Base-by-base conservation (phyloP, 2,888 invertebrate species). In the Abrostola triplasia region DNA sequence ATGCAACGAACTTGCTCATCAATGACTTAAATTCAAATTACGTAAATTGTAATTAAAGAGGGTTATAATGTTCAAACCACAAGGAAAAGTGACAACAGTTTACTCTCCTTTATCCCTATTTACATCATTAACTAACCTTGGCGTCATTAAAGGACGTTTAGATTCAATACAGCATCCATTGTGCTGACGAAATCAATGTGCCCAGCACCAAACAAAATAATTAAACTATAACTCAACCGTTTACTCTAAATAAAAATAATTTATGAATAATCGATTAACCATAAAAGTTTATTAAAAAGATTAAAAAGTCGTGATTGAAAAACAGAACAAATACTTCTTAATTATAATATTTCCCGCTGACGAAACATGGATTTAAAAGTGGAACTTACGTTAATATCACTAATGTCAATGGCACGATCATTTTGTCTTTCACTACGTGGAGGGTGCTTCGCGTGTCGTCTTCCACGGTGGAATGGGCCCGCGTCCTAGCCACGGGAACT, bases 401-500 rank as follows among this genome's bases (percentile, higher is more conserved):
- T 85, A 77, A 88, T 84, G 83, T 82, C 59, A 87, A 67, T 62
- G 88, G 42, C 60, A 84, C 61, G 61, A 82, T 65, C 81, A 79
- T 79, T 58, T 61, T 61, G 53, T 47, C 51, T 49, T 12, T 58
- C 67, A 72, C 54, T 70, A 53, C 52, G 40, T 37, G 73, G 10
- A 65, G 76, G 84, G 85, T 87, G 86, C 84, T 85, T 66, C 77
- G 76, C 77, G 80, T 72, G 72, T 83, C 86, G 81, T 83, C 84
- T 79, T 77, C 86, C 70, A 77, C 71, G 64, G 83, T 79, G 86
- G 89, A 93, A 89, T 92, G 93, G 88, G 80, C 80, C 81, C 82
- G 80, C 81, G 85, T 83, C 87, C 89, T 85, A 84, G 85, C 83
- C 82, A 71, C 86, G 75, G 89, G 89, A 89, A 88, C 88, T 90